These are phyloP conservation scores for Sicus ferrugineus DNA, from an alignment of 2,888 invertebrate genomes.

Conservation along the genomic window DNA sequence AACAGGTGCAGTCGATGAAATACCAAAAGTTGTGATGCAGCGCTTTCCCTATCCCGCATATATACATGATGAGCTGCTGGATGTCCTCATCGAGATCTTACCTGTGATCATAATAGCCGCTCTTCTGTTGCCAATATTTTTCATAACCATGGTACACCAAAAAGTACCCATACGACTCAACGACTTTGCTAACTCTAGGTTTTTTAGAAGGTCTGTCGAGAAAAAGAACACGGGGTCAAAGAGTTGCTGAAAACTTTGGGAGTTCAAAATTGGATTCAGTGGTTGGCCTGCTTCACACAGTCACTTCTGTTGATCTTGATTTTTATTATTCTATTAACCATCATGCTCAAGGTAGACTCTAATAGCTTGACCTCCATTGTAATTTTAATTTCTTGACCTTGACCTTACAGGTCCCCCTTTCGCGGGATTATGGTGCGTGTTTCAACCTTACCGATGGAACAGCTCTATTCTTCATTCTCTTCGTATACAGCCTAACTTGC, in stretches of 20 bases:
- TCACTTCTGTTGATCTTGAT: constrained; percentile 73
- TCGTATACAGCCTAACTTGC: constrained; percentile 73
- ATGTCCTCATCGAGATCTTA: constrained; percentile 72
- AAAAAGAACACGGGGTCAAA: constrained; percentile 16
- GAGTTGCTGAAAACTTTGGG: constrained; percentile 15
- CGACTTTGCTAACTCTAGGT: neutral
- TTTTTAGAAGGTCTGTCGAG: neutral
- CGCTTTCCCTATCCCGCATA: constrained; percentile 76
- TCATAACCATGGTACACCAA: constrained; percentile 70
- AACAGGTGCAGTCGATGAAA: constrained; percentile 41
- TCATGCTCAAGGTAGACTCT: constrained; percentile 60
- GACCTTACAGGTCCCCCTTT: neutral
- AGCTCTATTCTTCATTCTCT: constrained; percentile 74
- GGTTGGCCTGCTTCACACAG: constrained; percentile 60
- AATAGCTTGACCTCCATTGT: too few relatives aligned
- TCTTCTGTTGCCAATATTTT: constrained; percentile 80
- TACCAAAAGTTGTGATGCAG: constrained; percentile 49
- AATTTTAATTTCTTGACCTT: neutral
- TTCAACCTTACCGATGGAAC: constrained; percentile 73
- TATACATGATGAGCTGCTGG: constrained; percentile 70
- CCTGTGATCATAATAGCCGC: constrained; percentile 79
- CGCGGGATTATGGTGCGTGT: constrained; percentile 67
- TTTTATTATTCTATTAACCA: constrained; percentile 52
- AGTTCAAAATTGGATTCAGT: constrained; percentile 26
- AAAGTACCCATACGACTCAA: neutral